A percentile compares a stretch with the other conserved stretches of the same genome.
Evolutionary conservation across 2,888 invertebrate species (phyloP).

Genomic region (Hemaris fuciformis): DNA sequence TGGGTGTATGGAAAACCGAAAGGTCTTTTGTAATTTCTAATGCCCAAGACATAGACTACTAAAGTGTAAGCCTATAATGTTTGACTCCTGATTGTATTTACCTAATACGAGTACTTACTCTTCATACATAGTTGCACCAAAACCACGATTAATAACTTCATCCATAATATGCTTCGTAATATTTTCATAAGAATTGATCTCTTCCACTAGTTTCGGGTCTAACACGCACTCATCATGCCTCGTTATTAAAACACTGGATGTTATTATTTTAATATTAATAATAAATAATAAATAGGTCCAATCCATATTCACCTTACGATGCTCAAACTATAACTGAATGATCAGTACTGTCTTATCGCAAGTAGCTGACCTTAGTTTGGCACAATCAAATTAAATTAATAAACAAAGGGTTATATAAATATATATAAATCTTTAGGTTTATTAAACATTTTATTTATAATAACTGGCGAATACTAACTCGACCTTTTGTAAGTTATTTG

Average conservation of each 20-base stretch:
- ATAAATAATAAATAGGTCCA: neutral
- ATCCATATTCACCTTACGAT: neutral
- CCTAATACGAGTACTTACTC: constrained; percentile 50
- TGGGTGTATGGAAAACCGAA: too few relatives aligned
- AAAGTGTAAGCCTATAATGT: too few relatives aligned
- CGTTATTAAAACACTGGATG: constrained; percentile 35
- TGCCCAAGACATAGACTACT: too few relatives aligned
- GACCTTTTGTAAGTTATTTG: neutral
- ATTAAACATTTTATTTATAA: neutral
- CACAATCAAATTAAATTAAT: neutral
- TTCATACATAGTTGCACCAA: constrained; percentile 75
- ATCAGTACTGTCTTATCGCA: neutral
- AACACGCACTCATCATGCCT: constrained; percentile 37
- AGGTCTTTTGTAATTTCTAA: too few relatives aligned
- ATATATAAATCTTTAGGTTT: neutral
- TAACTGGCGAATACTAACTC: neutral
- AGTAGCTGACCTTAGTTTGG: neutral
- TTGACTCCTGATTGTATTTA: neutral
- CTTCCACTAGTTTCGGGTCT: constrained; percentile 45
- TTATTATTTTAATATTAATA: constrained; percentile 6
- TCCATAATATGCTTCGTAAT: constrained; percentile 71
- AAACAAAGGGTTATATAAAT: constrained; percentile 3
- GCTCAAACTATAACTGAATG: neutral
- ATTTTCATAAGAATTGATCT: constrained; percentile 80
- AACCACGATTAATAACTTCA: constrained; percentile 60